Percentiles rank a stretch among this genome's conserved stretches.
These are phyloP conservation scores for Rhinogobius similis DNA, from an alignment of 2,113 vertebrate species.

Conservation along the genomic window DNA sequence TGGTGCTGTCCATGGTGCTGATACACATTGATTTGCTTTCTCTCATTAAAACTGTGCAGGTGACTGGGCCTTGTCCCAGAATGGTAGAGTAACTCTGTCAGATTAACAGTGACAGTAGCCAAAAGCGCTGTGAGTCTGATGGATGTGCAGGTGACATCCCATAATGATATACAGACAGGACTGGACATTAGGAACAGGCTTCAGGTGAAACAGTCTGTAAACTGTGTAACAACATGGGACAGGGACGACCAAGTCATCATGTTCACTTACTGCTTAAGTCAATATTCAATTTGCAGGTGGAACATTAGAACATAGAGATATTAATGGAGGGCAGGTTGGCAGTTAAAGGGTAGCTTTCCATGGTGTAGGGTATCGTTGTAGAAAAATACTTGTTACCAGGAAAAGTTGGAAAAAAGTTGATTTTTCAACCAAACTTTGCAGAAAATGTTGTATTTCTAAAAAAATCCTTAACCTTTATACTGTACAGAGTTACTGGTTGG, in stretches of 20 bases:
- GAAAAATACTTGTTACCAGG: neutral
- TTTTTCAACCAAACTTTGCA: neutral
- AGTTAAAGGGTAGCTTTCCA: neutral
- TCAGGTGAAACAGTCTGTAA: neutral
- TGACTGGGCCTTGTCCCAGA: neutral
- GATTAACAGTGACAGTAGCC: conserved; percentile 3
- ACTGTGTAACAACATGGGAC: neutral
- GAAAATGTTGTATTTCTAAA: neutral
- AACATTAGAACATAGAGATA: too few relatives aligned
- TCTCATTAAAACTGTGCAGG: neutral
- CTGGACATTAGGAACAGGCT: neutral
- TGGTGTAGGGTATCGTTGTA: neutral
- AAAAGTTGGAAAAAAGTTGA: neutral
- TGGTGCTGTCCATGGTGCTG: conserved; percentile 1
- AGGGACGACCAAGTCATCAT: neutral
- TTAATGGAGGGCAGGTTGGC: neutral
- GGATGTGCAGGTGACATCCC: neutral
- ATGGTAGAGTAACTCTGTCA: neutral
- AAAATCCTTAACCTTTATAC: neutral
- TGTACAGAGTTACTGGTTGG: too few relatives aligned
- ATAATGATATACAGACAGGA: conserved; percentile 1
- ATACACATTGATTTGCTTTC: neutral
- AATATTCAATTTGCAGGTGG: neutral
- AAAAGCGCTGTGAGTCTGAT: neutral
- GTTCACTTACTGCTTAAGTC: neutral